Evolutionary conservation across 1,140 invertebrate species (phyloP), one percentile per base, ranked within the genome.

Genomic region (Whitmania pigra): DNA sequence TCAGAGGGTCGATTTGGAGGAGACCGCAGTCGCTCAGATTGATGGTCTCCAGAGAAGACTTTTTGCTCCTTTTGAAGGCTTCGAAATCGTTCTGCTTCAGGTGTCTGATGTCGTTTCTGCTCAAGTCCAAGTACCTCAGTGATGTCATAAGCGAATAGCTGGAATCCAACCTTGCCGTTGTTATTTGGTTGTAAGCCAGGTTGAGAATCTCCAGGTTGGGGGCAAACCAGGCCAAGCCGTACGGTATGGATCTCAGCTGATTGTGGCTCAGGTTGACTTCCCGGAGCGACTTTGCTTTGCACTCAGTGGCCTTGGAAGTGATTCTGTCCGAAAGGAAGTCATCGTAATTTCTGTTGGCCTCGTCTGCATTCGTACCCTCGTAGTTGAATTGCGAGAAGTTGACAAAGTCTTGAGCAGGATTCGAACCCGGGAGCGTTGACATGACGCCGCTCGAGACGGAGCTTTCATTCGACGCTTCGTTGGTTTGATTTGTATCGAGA

Each of bases 191-290:
- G 57, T 66, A 69, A 72, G 63, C 55, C 29, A 75, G 36, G 43
- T 73, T 71, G 4, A 75, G 55, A 20, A 70, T 57, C 25, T 71
- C 67, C 11, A 74, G 40, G 31, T 72, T 72, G 55, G 72, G 74
- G n/a, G 69, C 72, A 22, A 75, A 71, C 43, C 25, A 18, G 15
- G 72, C 66, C 20, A 73, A 72, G 36, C 69, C 74, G 25, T 18
- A 18, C 3, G 73, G 73, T 29, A 71, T 31, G 22, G 29, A 31
- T 20, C 27, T 40, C 29, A 75, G 72, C 57, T 31, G 66, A 29
- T 75, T 75, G 74, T 69, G 53, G 72, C 68, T 69, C 20, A 75
- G 40, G 31, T 67, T 66, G 13, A 75, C 49, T 36, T 74, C 67
- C 31, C 67, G 60, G 36, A 75, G 74, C 0, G 9, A 18, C 31